Conservation (phyloP, 2,797 vertebrate species). For the Buceros bicornis region DNA sequence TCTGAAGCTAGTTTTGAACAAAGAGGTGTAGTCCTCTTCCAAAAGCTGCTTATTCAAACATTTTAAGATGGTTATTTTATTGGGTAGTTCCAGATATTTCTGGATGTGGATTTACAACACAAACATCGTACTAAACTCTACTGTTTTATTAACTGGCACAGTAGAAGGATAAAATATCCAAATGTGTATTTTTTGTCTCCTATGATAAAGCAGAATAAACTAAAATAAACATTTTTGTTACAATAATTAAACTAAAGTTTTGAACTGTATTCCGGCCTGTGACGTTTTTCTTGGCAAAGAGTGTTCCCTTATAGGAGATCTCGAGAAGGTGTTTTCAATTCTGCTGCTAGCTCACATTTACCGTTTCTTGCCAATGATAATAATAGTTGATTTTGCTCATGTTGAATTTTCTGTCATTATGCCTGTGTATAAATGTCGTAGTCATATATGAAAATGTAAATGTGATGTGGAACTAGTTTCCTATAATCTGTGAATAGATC, state of each 20-base stretch:
- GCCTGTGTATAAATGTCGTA: slow-evolving; percentile 17
- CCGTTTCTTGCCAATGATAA: slow-evolving; percentile 75
- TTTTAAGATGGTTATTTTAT: slow-evolving; percentile 62
- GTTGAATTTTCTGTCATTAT: slow-evolving; percentile 50
- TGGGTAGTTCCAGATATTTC: slow-evolving; percentile 52
- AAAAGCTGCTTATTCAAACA: slow-evolving; percentile 52
- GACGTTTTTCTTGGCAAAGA: slow-evolving; percentile 87
- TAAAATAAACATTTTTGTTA: slow-evolving; percentile 68
- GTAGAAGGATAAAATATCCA: slow-evolving; percentile 58
- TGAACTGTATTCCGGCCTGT: slow-evolving; percentile 48
- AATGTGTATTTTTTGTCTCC: slow-evolving; percentile 47
- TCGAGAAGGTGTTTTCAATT: slow-evolving; percentile 79
- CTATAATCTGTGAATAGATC: slow-evolving; percentile 24
- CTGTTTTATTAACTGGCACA: slow-evolving; percentile 55
- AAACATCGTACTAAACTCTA: slow-evolving; percentile 49
- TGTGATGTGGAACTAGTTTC: slow-evolving; percentile 27
- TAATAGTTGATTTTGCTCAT: slow-evolving; percentile 37
- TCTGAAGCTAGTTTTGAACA: slow-evolving; percentile 38
- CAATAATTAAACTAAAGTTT: slow-evolving; percentile 66
- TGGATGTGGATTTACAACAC: slow-evolving; percentile 44
- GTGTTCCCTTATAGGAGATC: slow-evolving; percentile 56
- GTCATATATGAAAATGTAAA: slow-evolving; percentile 45
- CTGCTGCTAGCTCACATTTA: slow-evolving; percentile 74
- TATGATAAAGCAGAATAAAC: slow-evolving; percentile 44
- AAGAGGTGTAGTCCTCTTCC: slow-evolving; percentile 7